phyloP scores from a whole-genome alignment of 2,888 invertebrate species.

The Anorthoa munda region DNA sequence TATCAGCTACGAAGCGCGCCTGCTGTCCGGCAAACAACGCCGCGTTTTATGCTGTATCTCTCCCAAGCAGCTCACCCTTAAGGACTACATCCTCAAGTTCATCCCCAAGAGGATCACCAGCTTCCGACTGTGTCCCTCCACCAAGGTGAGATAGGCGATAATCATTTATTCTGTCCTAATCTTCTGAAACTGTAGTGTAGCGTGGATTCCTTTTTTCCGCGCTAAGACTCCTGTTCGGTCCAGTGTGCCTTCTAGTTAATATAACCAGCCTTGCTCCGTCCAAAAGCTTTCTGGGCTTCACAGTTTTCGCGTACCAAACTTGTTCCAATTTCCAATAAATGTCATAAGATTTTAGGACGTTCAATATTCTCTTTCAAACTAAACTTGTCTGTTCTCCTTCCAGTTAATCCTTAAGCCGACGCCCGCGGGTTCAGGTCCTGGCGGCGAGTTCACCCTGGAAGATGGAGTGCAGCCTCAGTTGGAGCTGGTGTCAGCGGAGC shows the following conservation, averaged over 20 bases:
- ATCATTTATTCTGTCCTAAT: no score
- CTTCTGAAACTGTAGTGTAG: no score
- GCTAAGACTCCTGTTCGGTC: no score
- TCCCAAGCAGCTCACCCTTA: slow-evolving; percentile 97
- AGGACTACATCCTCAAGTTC: slow-evolving; percentile 98
- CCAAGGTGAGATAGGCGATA: slow-evolving; percentile 92
- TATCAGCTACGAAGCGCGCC: slow-evolving; percentile 95
- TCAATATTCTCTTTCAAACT: not conserved
- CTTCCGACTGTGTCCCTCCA: slow-evolving; percentile 98
- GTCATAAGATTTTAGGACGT: not conserved
- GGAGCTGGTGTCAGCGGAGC: slow-evolving; percentile 95
- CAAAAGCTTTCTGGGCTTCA: no score
- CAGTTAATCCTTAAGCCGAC: slow-evolving; percentile 80
- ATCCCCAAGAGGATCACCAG: slow-evolving; percentile 97
- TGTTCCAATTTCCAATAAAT: no score
- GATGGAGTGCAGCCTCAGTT: slow-evolving; percentile 97
- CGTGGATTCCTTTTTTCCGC: no score
- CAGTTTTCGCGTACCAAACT: no score
- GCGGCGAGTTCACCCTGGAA: slow-evolving; percentile 95
- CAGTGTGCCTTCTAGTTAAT: no score
- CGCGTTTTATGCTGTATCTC: slow-evolving; percentile 97
- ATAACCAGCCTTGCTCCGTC: no score
- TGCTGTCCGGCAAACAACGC: slow-evolving; percentile 92
- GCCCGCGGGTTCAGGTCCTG: slow-evolving; percentile 78
- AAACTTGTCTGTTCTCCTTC: accelerated